phyloP scores from a whole-genome alignment of 2,797 vertebrate species.

The Tapirus indicus region DNA sequence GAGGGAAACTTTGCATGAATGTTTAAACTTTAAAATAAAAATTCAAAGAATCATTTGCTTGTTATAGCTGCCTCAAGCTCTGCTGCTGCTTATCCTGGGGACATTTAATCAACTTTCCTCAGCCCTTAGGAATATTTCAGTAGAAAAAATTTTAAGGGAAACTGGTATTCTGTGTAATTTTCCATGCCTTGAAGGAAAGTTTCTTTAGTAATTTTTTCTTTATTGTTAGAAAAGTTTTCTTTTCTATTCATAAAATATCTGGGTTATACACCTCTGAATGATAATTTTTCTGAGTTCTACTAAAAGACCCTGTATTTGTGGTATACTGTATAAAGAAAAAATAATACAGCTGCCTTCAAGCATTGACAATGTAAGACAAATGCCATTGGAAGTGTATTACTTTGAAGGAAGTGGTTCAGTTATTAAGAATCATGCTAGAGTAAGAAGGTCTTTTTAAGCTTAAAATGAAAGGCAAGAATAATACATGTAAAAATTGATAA shows the following conservation, averaged over 20 bases:
- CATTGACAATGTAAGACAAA: not conserved
- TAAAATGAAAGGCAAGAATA: not conserved
- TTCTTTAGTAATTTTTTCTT: not conserved
- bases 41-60: not conserved
- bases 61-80: not conserved
- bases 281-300: not conserved
- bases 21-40: not conserved
- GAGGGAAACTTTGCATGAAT: not conserved
- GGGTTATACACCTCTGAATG: not conserved
- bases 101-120: not conserved
- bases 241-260: not conserved
- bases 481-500: not conserved
- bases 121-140: not conserved
- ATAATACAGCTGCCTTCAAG: not conserved
- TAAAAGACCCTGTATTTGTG: not conserved
- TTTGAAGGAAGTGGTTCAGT: not conserved
- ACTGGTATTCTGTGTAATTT: not conserved
- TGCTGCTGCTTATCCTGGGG: too few relatives aligned
- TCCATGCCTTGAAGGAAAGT: not conserved
- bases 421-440: not conserved
- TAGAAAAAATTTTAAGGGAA: not conserved
- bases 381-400: not conserved
- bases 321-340: not conserved
- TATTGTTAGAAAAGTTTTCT: not conserved
- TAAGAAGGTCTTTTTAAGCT: not conserved